Percentiles rank a stretch among this genome's conserved stretches.
Evolutionary conservation across 2,113 vertebrate species (phyloP).

Genomic region (Ptilorrhoa leucosticta): DNA sequence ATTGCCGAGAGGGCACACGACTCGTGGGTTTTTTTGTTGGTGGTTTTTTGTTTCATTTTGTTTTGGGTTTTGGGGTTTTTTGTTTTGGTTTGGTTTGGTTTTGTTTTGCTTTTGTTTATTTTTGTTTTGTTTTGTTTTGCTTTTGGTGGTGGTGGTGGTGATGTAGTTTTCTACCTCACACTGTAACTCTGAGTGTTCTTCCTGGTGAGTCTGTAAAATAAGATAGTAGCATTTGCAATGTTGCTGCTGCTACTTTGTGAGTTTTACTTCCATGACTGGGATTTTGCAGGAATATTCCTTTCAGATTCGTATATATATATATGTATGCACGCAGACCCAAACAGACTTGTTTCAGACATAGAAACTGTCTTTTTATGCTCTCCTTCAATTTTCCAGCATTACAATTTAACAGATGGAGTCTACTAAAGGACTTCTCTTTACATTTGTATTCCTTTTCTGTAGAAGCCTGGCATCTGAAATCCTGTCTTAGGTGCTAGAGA

Average conservation of each 20-base stretch:
- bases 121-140: not conserved
- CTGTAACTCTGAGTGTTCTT: not conserved
- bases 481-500: not conserved
- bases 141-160: not conserved
- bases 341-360: not conserved
- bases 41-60: not conserved
- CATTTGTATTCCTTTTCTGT: not conserved
- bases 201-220: not conserved
- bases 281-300: not conserved
- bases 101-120: not conserved
- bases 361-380: not conserved
- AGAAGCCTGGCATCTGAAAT: not conserved
- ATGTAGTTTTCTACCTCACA: not conserved
- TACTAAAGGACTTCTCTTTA: not conserved
- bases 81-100: not conserved
- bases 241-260: not conserved
- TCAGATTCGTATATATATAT: not conserved
- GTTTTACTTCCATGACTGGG: not conserved
- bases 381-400: not conserved
- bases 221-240: not conserved
- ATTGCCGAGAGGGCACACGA: not conserved
- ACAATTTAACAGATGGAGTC: not conserved
- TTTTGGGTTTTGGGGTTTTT: too few relatives aligned
- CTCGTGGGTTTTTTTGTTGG: rapidly evolving
- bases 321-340: not conserved